These are phyloP conservation scores for Aythya fuligula DNA, from an alignment of 2,797 vertebrate species.

Conservation along the genomic window DNA sequence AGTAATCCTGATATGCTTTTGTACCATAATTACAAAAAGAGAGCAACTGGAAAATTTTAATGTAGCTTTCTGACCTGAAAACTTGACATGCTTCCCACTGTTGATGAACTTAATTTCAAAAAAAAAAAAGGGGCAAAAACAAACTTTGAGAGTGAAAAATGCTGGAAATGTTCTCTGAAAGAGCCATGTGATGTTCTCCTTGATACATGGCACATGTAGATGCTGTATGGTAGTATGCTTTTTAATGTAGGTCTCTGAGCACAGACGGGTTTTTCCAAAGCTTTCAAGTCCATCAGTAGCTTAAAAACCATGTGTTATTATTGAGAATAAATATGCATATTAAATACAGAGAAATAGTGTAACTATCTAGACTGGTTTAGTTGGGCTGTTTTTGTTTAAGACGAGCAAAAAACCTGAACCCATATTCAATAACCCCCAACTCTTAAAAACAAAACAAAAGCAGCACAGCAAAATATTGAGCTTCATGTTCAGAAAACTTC, in stretches of 20 bases:
- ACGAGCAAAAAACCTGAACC: fast-evolving
- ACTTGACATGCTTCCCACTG: neutral
- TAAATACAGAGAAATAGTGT: neutral
- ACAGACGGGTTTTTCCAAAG: neutral
- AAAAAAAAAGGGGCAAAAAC: neutral
- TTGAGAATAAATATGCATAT: neutral
- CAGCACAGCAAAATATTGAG: neutral
- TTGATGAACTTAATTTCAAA: neutral
- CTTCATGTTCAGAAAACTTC: neutral
- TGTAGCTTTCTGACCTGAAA: neutral
- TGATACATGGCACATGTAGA: neutral
- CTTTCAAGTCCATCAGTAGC: neutral
- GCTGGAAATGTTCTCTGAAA: neutral
- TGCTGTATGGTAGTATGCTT: fast-evolving
- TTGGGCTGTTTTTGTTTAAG: neutral
- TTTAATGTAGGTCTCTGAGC: neutral
- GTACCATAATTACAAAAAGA: neutral
- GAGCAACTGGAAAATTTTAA: neutral
- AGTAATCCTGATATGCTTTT: neutral
- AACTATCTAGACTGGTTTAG: neutral
- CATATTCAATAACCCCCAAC: neutral
- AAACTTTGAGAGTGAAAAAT: neutral
- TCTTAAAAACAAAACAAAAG: neutral
- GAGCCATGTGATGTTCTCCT: neutral
- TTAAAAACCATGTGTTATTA: neutral